Evolutionary conservation across 2,113 vertebrate genomes (phyloP).

Genomic region (Gasterosteus aculeatus): DNA sequence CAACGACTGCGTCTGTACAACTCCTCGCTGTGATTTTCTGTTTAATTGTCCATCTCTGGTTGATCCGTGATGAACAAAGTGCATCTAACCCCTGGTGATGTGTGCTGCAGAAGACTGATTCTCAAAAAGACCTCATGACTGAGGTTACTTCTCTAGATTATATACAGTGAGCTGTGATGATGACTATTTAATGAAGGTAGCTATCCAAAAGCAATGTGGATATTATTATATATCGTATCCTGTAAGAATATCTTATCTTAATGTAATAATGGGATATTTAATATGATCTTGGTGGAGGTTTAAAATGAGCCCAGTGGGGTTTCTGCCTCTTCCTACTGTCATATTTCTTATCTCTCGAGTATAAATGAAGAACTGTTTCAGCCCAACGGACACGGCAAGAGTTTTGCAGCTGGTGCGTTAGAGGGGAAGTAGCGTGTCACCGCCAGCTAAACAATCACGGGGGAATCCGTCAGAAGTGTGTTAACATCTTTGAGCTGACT

Average conservation of each 20-base stretch:
- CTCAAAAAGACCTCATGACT: slow-evolving; percentile 7
- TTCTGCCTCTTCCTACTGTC: neutral
- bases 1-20: slow-evolving; percentile 1
- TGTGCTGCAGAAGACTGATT: neutral
- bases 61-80: slow-evolving; percentile 16
- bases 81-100: neutral
- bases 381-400: neutral
- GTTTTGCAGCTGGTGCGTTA: slow-evolving; percentile 1
- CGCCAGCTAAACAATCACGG: slow-evolving; percentile 7
- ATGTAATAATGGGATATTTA: too few relatives aligned
- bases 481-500: neutral
- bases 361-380: neutral
- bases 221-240: neutral
- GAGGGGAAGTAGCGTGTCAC: neutral
- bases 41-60: slow-evolving; percentile 31
- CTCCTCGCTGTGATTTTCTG: slow-evolving; percentile 12
- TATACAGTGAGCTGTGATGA: neutral
- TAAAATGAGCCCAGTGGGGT: neutral
- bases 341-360: neutral
- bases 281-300: too few relatives aligned
- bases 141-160: slow-evolving; percentile 12
- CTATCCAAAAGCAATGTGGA: neutral
- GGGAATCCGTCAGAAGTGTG: slow-evolving; percentile 2
- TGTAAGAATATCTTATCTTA: neutral
- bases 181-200: neutral